Evolutionary conservation across 2,888 invertebrate species (phyloP).

Genomic region (Nomada flava): DNA sequence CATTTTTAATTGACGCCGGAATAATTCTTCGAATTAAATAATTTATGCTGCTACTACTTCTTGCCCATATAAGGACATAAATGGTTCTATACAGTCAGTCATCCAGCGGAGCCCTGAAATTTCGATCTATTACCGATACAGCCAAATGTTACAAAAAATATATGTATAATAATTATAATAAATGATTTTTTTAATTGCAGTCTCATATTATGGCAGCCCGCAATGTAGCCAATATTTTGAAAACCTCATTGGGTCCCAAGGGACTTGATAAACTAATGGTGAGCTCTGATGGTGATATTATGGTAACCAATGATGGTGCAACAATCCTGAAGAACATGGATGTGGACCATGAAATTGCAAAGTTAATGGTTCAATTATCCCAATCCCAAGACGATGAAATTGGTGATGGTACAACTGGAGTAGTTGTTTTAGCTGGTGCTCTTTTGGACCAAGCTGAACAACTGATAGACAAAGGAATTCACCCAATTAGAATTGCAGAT

Average conservation of each 20-base stretch:
- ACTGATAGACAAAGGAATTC: constrained; percentile 97
- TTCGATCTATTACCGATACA: not conserved
- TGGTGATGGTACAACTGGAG: constrained; percentile 99
- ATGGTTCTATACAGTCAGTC: not conserved
- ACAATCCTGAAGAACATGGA: constrained; percentile 99
- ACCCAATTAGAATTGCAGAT: constrained; percentile 99
- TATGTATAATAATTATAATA: constrained; percentile 45
- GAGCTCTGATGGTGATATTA: constrained; percentile 97
- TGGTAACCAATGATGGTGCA: constrained; percentile 99
- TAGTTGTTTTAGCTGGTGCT: constrained; percentile 95
- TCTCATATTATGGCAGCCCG: constrained; percentile 99
- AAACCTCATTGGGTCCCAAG: constrained; percentile 98
- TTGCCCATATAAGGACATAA: constrained; percentile 65
- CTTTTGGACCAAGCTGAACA: constrained; percentile 97
- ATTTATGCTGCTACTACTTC: constrained; percentile 7
- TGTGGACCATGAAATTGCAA: constrained; percentile 99
- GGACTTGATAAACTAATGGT: constrained; percentile 99
- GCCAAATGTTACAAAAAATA: not conserved
- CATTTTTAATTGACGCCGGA: not conserved
- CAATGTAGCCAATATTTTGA: constrained; percentile 94
- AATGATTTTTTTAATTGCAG: constrained; percentile 86
- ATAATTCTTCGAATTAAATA: not conserved
- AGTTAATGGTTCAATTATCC: constrained; percentile 98
- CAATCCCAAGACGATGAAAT: constrained; percentile 99
- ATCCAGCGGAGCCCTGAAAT: not conserved